Evolutionary conservation across 2,888 invertebrate genomes (phyloP), one percentile per base, ranked within the genome.

Genomic region (Archips crataeganus): DNA sequence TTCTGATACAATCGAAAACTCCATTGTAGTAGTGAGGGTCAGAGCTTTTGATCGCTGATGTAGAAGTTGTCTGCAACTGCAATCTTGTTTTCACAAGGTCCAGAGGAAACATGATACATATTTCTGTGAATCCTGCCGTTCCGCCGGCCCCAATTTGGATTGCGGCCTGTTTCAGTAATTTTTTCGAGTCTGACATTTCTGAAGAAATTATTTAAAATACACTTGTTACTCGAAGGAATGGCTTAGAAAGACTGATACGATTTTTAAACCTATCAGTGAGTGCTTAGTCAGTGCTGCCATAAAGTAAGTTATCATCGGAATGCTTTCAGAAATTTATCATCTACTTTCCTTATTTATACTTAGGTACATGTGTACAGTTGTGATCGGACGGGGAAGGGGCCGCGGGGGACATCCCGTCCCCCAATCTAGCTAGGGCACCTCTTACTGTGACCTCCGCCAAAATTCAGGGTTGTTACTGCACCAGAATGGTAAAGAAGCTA

Each of bases 41-140:
- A 69, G 93, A 83, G 70, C 78, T 81, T 65, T 80, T 80, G 15
- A 54, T 9, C 47, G 82, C 59, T 0, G 77, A 68, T 8, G 83
- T 77, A 75, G 80, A 86, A 3, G 84, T 88, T 4, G 90, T 81
- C 77, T 94, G 94, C 54, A 94, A 79, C 77, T 94, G 94, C 65
- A 94, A 76, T 80, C 99, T 95, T 1, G 99, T 99, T 93, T 99
- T 99, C 3, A 99, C 96, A 75, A 99, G 95, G 91, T 99, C 99
- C 86, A 99, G 92, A 0, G 99, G 99, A 91, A 99, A 99, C 99
- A 99, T 99, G 66, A 99, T 97, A 87, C 98, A 98, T 75, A 99
- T 98, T 95, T 99, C 99, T 64, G 98, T 96, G 90, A 99, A 98
- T 88, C 98, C 98, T 82, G 98, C 98, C 78, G 97, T 97, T 69